These are phyloP conservation scores for Conops quadrifasciatus DNA, from an alignment of 2,888 invertebrate species.

Conservation along the genomic window DNA sequence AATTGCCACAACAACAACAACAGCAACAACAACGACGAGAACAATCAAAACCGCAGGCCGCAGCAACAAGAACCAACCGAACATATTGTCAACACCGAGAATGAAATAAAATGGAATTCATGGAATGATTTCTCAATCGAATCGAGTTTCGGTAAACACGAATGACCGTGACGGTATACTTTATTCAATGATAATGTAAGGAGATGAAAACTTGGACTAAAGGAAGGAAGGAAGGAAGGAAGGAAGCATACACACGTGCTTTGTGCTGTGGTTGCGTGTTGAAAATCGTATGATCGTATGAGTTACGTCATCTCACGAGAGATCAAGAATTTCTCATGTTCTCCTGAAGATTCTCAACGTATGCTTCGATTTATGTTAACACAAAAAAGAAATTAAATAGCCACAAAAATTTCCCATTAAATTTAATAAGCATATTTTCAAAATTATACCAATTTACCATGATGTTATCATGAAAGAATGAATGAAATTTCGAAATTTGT, in stretches of 20 bases:
- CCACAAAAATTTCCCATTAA: no score
- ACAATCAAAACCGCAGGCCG: slow-evolving; percentile 18
- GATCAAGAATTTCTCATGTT: no score
- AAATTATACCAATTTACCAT: no score
- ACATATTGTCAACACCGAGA: not conserved
- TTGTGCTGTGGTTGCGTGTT: not conserved
- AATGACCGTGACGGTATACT: slow-evolving; percentile 13
- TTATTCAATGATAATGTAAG: not conserved
- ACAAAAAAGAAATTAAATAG: no score
- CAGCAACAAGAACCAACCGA: slow-evolving; percentile 13
- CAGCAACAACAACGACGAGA: slow-evolving; percentile 31
- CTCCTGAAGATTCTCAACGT: no score
- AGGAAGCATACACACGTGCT: slow-evolving; percentile 26
- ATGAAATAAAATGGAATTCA: slow-evolving; percentile 15
- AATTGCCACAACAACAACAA: slow-evolving; percentile 25
- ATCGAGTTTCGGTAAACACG: slow-evolving; percentile 18
- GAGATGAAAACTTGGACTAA: not conserved
- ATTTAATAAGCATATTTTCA: no score
- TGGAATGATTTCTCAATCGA: slow-evolving; percentile 8
- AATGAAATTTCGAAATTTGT: no score
- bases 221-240: slow-evolving; percentile 34
- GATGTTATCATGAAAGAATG: no score
- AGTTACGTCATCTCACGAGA: no score
- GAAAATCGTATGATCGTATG: no score
- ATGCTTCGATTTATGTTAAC: no score